Conservation (phyloP, 2,797 vertebrate species). For the Urophycis tenuis region DNA sequence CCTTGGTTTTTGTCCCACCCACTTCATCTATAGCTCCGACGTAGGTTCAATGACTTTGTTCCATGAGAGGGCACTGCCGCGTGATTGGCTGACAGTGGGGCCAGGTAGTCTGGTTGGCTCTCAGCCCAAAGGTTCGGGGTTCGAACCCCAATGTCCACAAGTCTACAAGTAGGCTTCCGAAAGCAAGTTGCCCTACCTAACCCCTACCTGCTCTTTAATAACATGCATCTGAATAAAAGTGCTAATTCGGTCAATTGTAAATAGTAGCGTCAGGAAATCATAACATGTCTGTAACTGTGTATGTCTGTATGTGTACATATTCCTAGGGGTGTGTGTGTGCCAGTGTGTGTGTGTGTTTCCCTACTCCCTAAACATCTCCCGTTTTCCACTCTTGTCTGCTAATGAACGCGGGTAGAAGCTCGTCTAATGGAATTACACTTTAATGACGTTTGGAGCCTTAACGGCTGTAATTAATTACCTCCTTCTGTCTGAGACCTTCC, state of each 20-base stretch:
- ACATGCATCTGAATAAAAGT: not conserved
- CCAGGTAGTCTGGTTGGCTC: not conserved
- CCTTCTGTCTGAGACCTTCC: constrained; percentile 44
- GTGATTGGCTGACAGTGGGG: not conserved
- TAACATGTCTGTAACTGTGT: no score
- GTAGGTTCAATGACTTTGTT: not conserved
- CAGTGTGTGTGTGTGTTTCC: not conserved
- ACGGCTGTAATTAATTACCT: constrained; percentile 54
- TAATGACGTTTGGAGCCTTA: constrained; percentile 61
- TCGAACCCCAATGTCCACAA: not conserved
- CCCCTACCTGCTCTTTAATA: no score
- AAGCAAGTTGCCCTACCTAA: no score
- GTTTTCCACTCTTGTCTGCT: constrained; percentile 43
- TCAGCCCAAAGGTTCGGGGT: not conserved
- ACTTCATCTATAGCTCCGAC: not conserved
- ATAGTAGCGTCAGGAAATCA: not conserved
- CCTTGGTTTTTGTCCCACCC: no score
- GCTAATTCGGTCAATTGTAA: not conserved
- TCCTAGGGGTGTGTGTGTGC: not conserved
- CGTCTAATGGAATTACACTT: constrained; percentile 58
- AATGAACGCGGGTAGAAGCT: constrained; percentile 53
- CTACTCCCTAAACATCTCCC: constrained; percentile 22
- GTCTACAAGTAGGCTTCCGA: no score
- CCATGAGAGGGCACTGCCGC: not conserved
- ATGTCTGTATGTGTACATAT: not conserved